Base-by-base conservation (phyloP, 2,888 invertebrate species). In the Euclidia mi region DNA sequence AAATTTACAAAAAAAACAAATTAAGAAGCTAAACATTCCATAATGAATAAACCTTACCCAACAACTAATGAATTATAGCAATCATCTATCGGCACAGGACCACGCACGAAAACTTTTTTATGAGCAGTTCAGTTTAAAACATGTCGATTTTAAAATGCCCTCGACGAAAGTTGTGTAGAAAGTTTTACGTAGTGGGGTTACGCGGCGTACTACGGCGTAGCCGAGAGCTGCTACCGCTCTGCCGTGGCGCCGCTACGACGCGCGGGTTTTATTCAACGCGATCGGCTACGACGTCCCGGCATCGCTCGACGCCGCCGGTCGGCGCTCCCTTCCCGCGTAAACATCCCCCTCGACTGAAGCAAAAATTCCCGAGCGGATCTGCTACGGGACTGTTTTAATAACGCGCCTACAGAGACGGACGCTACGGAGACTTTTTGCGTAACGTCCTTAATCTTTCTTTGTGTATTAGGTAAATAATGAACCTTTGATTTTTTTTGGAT, bases 181-280 rank as follows among this genome's bases (percentile, higher is more conserved):
- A 85, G 85, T 87, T 81, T 56, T 51, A 46, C 84, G 85, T 78
- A 81, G 76, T 73, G 65, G 64, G 79, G 58, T 68, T 74, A 73
- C 81, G 77, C 69, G 76, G 44, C 66, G 77, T 55, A 65, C 79
- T 79, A 76, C 80, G 81, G 65, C 81, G 82, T 81, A 77, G 72
- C 64, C 65, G 83, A 82, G 85, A 81, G 90, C 85, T 79, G 79
- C 76, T 78, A 72, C 66, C 82, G 85, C 83, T 92, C 89, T 93
- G 92, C 77, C 66, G 82, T 68, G 79, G 72, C 74, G 77, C 68
- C 76, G 49, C 56, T 62, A 71, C 61, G 79, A 58, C 89, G 84
- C 82, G 68, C 78, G 85, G 81, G 87, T 92, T 93, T 84, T 92
- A 91, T 87, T 73, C 61, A 64, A 45, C 37, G 48, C 43, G 4